Base-by-base conservation (phyloP, 1,140 invertebrate species). In the Meloidogyne chitwoodi region DNA sequence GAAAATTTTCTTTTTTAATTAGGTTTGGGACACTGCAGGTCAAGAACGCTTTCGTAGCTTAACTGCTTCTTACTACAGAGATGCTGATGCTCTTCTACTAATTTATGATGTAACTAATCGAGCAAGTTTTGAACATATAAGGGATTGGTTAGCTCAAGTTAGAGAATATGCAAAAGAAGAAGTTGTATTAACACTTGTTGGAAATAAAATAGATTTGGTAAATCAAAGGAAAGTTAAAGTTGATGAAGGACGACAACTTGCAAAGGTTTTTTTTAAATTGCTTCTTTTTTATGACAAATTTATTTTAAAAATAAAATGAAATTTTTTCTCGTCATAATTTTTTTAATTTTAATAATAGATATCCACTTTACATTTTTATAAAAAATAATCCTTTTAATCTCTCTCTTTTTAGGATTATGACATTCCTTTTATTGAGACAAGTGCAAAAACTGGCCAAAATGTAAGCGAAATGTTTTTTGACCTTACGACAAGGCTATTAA, bases 61-160 rank as follows among this genome's bases (percentile, higher is more conserved):
- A 79, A 98, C 96, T 11, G 94, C 97, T 88, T 96, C 94, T 88
- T 98, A 98, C 89, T 98, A 98, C 88, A 90, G 95, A 85, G 96
- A 94, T 79, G 96, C 95, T 38, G 95, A 98, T 90, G 95, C 95
- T 38, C 90, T 98, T 62, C 96, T 98, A 80, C 90, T 98, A 79
- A 95, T 98, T 24, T 98, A 96, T 89, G 96, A 98, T 89, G 95
- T 98, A 82, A 95, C 93, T 84, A 95, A 93, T 88, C 94, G 97
- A 87, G 93, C 93, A 61, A 96, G 94, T 12, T 98, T 98, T 89
- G 95, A 98, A 31, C 85, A 86, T 75, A 85, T 84, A 56, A 73
- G 85, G 44, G 84, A 87, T 74, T 86, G 85, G 85, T 68, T 86
- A 34, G 75, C 83, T 31, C 84, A 86, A 68, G 82, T 84, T 48